phyloP scores from a whole-genome alignment of 2,888 invertebrate genomes.

The Sisyra nigra region DNA sequence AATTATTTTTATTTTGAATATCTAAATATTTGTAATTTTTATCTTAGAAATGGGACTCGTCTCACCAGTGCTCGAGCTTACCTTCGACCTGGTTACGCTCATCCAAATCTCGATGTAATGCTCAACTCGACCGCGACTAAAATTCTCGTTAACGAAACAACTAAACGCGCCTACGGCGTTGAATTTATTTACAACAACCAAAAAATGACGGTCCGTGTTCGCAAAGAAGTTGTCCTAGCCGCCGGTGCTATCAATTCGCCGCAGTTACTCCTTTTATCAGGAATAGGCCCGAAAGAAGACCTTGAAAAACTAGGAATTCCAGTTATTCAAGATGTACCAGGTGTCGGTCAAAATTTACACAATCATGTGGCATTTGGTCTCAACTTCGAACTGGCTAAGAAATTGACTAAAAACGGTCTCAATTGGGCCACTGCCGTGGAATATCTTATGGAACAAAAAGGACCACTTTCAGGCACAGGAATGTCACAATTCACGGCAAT shows the following conservation, averaged over 20 bases:
- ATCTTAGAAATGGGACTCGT: constrained; percentile 39
- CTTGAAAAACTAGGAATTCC: constrained; percentile 39
- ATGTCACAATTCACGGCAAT: constrained; percentile 51
- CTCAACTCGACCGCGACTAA: constrained; percentile 43
- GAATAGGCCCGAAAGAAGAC: constrained; percentile 45
- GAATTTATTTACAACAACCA: constrained; percentile 38
- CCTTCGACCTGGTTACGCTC: constrained; percentile 35
- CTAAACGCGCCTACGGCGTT: constrained; percentile 38
- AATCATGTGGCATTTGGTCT: constrained; percentile 48
- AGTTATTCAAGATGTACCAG: constrained; percentile 42
- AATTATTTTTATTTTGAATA: neutral
- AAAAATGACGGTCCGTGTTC: constrained; percentile 30
- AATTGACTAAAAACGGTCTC: constrained; percentile 27
- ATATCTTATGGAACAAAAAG: constrained; percentile 40
- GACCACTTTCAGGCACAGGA: constrained; percentile 47
- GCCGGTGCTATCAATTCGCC: constrained; percentile 51
- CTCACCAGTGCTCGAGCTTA: constrained; percentile 43
- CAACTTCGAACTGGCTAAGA: constrained; percentile 31
- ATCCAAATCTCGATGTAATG: constrained; percentile 42
- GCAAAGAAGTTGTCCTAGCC: constrained; percentile 41
- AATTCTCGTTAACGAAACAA: constrained; percentile 29
- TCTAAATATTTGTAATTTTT: neutral
- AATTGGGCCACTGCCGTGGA: constrained; percentile 44
- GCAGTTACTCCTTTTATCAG: constrained; percentile 47
- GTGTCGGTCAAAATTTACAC: constrained; percentile 51